Base-by-base conservation (phyloP, 2,888 invertebrate genomes). In the Tenthredo distinguenda region DNA sequence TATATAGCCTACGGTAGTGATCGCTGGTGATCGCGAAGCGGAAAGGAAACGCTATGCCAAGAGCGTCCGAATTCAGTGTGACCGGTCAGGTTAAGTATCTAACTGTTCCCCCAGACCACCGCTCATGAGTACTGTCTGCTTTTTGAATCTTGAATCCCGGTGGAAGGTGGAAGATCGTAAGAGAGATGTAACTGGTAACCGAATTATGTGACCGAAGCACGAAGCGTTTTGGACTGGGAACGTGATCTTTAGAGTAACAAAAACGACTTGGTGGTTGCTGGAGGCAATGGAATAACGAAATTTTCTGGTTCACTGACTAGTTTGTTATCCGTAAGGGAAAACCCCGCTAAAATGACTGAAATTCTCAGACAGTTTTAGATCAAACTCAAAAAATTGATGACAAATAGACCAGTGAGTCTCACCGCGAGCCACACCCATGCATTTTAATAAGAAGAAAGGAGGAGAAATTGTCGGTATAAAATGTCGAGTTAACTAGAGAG, bases 1-100 rank as follows among this genome's bases (percentile, higher is more conserved):
- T 5, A 3, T 10, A 43, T 74, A 50, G 21, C 26, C 37, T 58
- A 40, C 81, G 62, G 58, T 77, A n/a, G 62, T 15, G 81, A 81
- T 62, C 40, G 62, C 62, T 7, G 34, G 62, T 81, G 81, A 81
- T 81, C 81, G 84, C 79, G 40, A 74, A 55, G 76, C 65, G 82
- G 72, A 84, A 85, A 74, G 55, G 85, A 58, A 79, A 85, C 84
- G 85, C 85, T 86, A 79, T 71, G 72, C 77, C 85, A 74, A 71
- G 47, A 43, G 79, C 85, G 76, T 86, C 86, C 88, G 79, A 89
- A 88, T 88, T 89, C 88, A 86, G 65, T 87, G 86, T 76, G 85
- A 85, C 84, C 88, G 88, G 71, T 86, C 86, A 86, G 85, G 65
- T 85, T 89, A 89, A 89, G 87, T 88, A 87, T 72, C 88, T 89